Conservation (phyloP, 1,140 invertebrate genomes). For the Leguminivora glycinivorella region DNA sequence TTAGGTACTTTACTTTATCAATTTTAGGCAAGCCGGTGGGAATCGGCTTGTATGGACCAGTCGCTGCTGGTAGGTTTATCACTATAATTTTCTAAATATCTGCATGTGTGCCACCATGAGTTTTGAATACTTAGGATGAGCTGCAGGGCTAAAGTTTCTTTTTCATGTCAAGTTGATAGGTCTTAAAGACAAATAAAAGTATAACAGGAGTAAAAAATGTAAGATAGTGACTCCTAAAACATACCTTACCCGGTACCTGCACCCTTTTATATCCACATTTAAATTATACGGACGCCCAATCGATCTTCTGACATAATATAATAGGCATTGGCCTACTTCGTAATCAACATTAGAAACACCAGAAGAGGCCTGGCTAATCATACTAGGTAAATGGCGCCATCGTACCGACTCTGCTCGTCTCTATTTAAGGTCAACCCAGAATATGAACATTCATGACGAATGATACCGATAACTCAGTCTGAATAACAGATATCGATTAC, state of each 20-base stretch:
- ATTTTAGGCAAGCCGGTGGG: too few relatives aligned
- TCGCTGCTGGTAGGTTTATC: too few relatives aligned
- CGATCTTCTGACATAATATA: background rate
- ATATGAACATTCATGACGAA: constrained; percentile 23
- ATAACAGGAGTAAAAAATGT: too few relatives aligned
- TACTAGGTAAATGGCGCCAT: background rate
- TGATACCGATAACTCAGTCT: constrained; percentile 26
- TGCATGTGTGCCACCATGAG: too few relatives aligned
- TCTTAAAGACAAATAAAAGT: too few relatives aligned
- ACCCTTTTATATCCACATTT: background rate
- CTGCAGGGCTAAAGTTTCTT: too few relatives aligned
- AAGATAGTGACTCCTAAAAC: background rate
- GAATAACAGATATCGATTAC: constrained; percentile 40
- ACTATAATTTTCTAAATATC: too few relatives aligned
- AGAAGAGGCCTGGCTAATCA: constrained; percentile 4
- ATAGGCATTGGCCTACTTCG: background rate
- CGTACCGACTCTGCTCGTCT: background rate
- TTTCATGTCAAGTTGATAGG: too few relatives aligned
- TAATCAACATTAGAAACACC: constrained; percentile 7
- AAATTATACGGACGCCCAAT: background rate
- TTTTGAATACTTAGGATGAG: too few relatives aligned
- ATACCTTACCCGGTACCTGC: background rate
- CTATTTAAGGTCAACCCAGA: constrained; percentile 23
- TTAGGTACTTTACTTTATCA: too few relatives aligned
- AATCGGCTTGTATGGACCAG: too few relatives aligned